phyloP scores from a whole-genome alignment of 2,888 invertebrate genomes.

The Acrobasis suavella region DNA sequence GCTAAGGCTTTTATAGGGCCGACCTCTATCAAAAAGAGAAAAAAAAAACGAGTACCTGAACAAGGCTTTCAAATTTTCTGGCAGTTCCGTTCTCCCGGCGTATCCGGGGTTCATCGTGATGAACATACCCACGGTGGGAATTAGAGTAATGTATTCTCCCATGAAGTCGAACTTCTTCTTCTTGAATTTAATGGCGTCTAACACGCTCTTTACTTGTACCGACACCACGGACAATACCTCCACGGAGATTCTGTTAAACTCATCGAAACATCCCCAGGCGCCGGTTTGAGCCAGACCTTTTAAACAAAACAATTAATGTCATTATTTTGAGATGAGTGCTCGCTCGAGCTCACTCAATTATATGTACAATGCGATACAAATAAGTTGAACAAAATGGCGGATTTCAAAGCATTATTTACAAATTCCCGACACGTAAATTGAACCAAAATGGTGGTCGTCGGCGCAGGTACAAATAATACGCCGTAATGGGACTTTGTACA shows the following conservation, averaged over 20 bases:
- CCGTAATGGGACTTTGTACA: no score
- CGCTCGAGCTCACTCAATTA: neutral
- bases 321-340: neutral
- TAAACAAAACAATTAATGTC: neutral
- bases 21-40: no score
- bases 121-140: constrained; percentile 93
- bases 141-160: constrained; percentile 89
- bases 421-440: no score
- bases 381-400: no score
- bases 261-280: constrained; percentile 98
- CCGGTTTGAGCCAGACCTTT: constrained; percentile 94
- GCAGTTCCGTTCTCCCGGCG: constrained; percentile 94
- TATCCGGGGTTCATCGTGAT: constrained; percentile 99
- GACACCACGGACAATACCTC: constrained; percentile 98
- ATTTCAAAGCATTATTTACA: no score
- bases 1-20: no score
- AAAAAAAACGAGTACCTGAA: constrained; percentile 67
- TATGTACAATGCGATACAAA: no score
- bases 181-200: constrained; percentile 93
- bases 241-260: constrained; percentile 97
- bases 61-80: constrained; percentile 89
- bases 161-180: constrained; percentile 92
- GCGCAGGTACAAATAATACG: no score
- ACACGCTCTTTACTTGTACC: constrained; percentile 93
- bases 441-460: no score